Conservation (phyloP, 2,888 invertebrate species). For the Mythimna pallens region DNA sequence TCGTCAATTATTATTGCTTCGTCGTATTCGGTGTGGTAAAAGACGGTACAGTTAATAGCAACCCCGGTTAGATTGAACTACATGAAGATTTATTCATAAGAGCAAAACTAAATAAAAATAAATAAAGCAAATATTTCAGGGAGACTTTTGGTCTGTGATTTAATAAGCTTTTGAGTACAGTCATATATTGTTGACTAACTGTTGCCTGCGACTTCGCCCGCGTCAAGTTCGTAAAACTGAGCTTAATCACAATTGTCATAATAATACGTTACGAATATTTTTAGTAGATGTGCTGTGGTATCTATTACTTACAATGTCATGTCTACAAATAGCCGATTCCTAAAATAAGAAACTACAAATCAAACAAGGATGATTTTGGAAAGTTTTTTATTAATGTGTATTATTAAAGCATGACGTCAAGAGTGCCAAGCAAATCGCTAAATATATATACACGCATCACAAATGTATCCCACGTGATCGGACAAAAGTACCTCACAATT, state of each 20-base stretch:
- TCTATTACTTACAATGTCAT: neutral
- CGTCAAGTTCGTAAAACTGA: no score
- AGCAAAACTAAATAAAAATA: no score
- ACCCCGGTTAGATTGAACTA: neutral
- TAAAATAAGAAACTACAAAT: slow-evolving; percentile 14
- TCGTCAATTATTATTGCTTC: neutral
- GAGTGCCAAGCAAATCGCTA: slow-evolving; percentile 4
- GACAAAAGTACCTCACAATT: neutral
- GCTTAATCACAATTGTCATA: no score
- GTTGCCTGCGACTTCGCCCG: no score
- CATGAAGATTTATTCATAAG: neutral
- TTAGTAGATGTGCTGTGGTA: neutral
- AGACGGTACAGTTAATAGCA: neutral
- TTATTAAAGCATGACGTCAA: slow-evolving; percentile 41
- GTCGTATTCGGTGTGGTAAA: neutral
- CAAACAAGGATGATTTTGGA: slow-evolving; percentile 19
- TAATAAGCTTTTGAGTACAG: neutral
- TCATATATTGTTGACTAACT: no score
- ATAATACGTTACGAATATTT: neutral
- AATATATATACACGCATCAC: slow-evolving; percentile 39
- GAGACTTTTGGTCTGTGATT: neutral
- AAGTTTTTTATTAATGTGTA: slow-evolving; percentile 29
- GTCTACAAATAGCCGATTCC: slow-evolving; percentile 9
- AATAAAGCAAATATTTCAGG: neutral
- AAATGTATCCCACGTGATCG: neutral